These are phyloP conservation scores for Invenusta paracnida DNA, from an alignment of 2,888 invertebrate species.

Conservation along the genomic window DNA sequence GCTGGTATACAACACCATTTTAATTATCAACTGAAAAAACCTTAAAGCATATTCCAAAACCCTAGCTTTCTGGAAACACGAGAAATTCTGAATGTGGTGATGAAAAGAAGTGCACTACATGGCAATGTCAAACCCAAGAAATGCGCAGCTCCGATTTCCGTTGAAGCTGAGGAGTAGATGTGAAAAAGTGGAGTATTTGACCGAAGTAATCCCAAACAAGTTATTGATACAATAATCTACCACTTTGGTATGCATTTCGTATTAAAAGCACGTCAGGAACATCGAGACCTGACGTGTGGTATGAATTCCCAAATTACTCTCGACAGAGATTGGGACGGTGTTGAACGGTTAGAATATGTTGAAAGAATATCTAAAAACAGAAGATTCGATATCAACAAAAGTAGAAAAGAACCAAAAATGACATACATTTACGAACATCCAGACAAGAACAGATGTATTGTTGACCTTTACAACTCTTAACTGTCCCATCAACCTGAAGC, in stretches of 20 bases:
- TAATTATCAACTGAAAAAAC: conserved; percentile 14
- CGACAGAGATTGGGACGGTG: not conserved
- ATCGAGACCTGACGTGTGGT: not conserved
- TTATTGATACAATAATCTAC: conserved; percentile 13
- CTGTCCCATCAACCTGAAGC: conserved; percentile 20
- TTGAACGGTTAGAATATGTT: conserved; percentile 19
- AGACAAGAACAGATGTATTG: not conserved
- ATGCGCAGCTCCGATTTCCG: conserved; percentile 4
- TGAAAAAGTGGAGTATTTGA: conserved; percentile 14
- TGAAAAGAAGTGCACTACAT: conserved; percentile 10
- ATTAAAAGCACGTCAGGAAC: conserved; percentile 27
- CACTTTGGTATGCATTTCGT: conserved; percentile 22
- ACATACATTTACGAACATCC: not conserved
- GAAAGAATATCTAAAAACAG: too few species aligned
- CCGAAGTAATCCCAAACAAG: not conserved
- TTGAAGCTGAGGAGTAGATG: not conserved
- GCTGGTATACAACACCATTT: conserved; percentile 1
- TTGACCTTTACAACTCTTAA: not conserved
- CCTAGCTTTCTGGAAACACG: not conserved
- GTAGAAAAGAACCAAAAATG: not conserved
- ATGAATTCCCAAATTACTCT: not conserved
- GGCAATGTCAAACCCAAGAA: conserved; percentile 11
- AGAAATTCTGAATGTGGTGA: conserved; percentile 9
- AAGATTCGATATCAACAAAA: too few species aligned
- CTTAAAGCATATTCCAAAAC: conserved; percentile 1